phyloP scores from a whole-genome alignment of 2,888 invertebrate genomes.

The Rhingia campestris region DNA sequence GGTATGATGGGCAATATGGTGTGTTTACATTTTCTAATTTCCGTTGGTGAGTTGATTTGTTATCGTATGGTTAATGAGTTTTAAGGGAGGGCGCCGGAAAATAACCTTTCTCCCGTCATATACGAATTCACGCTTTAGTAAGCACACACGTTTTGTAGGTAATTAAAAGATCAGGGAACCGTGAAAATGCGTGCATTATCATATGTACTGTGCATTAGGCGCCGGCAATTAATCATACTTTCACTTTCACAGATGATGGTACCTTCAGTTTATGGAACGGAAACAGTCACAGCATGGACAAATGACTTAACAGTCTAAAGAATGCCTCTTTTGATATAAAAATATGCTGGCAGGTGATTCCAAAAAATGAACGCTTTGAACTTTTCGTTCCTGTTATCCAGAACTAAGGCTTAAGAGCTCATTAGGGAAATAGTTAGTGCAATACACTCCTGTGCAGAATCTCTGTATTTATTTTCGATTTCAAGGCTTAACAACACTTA shows the following conservation, averaged over 20 bases:
- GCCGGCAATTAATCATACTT: constrained; percentile 58
- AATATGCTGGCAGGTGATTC: too few relatives aligned
- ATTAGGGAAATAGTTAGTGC: too few relatives aligned
- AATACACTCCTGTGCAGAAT: too few relatives aligned
- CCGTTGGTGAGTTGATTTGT: constrained; percentile 45
- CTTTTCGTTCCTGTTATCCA: too few relatives aligned
- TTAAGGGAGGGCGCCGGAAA: constrained; percentile 19
- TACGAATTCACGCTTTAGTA: background rate
- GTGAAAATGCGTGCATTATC: constrained; percentile 58
- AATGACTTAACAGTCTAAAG: too few relatives aligned
- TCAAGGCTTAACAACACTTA: too few relatives aligned
- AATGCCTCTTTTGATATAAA: too few relatives aligned
- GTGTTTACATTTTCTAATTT: constrained; percentile 44
- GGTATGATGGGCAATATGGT: constrained; percentile 18
- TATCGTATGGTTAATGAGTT: constrained; percentile 44
- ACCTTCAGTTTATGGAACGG: too few relatives aligned
- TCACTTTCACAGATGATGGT: background rate
- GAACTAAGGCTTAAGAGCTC: too few relatives aligned
- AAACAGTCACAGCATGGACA: background rate
- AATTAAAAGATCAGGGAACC: constrained; percentile 68
- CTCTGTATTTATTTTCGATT: too few relatives aligned
- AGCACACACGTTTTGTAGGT: constrained; percentile 56
- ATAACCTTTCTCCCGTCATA: constrained; percentile 18
- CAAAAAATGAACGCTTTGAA: too few relatives aligned
- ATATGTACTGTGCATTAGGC: constrained; percentile 40